Percentiles rank a stretch among this genome's conserved stretches.
phyloP scores from a whole-genome alignment of 2,113 vertebrate genomes.

The Ceratotherium simum region DNA sequence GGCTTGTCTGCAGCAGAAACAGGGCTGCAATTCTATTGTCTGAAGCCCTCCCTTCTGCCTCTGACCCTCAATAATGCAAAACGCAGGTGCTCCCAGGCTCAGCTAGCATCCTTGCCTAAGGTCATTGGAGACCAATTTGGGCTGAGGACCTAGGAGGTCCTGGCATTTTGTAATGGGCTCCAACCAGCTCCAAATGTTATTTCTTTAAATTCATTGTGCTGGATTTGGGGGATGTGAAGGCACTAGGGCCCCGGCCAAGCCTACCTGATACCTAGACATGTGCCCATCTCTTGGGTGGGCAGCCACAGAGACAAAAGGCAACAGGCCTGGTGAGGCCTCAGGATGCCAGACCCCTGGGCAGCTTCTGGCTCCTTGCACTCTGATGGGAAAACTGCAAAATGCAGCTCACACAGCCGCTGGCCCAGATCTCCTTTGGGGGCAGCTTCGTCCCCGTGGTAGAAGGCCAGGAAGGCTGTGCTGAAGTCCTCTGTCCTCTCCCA shows the following conservation, averaged over 20 bases:
- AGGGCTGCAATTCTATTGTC: neutral
- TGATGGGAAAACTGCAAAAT: neutral
- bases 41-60: neutral
- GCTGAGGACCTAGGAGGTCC: neutral
- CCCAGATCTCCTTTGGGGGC: slow-evolving; percentile 26
- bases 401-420: neutral
- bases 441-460: neutral
- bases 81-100: neutral
- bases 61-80: neutral
- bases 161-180: neutral
- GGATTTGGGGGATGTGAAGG: neutral
- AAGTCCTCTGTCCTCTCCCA: neutral
- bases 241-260: neutral
- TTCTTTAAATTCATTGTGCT: neutral
- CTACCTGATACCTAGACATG: neutral
- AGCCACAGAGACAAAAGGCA: neutral
- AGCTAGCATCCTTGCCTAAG: neutral
- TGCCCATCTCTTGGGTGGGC: neutral
- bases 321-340: neutral
- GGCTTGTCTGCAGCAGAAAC: neutral
- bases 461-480: neutral
- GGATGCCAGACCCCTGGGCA: neutral
- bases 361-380: neutral
- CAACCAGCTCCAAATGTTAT: neutral
- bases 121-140: neutral